Evolutionary conservation across 2,888 invertebrate genomes (phyloP), one percentile per base, ranked within the genome.

Genomic region (Calliphora vomitoria): DNA sequence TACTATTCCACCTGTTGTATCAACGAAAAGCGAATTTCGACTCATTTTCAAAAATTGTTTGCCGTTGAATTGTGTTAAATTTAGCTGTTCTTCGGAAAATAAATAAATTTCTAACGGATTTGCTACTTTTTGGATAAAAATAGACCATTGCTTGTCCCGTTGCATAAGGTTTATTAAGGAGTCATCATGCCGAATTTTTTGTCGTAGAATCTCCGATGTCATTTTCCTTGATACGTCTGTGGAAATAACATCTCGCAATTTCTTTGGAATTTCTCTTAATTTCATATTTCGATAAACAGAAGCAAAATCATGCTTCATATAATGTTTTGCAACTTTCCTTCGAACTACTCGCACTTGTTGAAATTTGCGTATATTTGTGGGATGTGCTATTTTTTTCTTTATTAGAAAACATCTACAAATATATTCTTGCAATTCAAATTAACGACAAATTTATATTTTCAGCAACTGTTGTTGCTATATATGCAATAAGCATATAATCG

Each of bases 41-140:
- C 72, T 72, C 10, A 31, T 38, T 38, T 55, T 72, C 58, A 72
- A 13, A 3, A 41, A 20, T 15, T 55, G 13, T 72, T 58, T 25
- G 8, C 13, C 15, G 2, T 41, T 55, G 15, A 20, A 1, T 38
- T 41, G 55, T 10, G 18, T 35, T 13, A 72, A 20, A 0, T 20
- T 55, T 3, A 72, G 3, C 13, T 72, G 71, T 4, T 18, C 55
- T 13, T 6, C 13, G 1, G 15, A 41, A 47, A 38, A 58, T 8
- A 72, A 18, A 18, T 72, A 72, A 11, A 72, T 53, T 55, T 53
- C 38, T 6, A 35, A 31, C 6, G 55, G 71, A 8, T 11, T 55
- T 11, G 55, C 11, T 6, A 72, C 18, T 8, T 55, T 72, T 13
- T 72, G 53, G 3, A 72, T 13, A 72, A 72, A 55, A 0, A 8